Base-by-base conservation (phyloP, 2,888 invertebrate species). In the Rotaria socialis region DNA sequence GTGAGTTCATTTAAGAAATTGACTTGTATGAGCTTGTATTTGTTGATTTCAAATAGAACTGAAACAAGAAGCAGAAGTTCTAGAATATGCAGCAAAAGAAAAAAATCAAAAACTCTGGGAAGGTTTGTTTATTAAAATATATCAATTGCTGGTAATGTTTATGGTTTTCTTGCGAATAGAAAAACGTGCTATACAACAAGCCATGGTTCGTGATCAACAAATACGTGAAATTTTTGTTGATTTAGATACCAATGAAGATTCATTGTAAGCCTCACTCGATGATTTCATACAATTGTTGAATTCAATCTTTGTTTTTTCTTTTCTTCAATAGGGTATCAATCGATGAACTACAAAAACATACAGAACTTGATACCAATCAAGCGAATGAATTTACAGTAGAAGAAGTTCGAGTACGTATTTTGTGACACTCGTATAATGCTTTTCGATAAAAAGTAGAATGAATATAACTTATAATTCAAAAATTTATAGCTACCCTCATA, bases 351-450 rank as follows among this genome's bases (percentile, higher is more conserved):
- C 90, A 94, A 91, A 93, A 93, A 3, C 93, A 94, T 87, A 92
- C 93, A 89, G 94, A 94, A 84, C 95, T 98, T 92, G 98, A 98
- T 92, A 94, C 41, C n/a, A 94, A 98, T 91, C 94, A 94, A 87
- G 94, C 97, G 92, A 97, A 96, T 16, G 93, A 93, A 89, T 95
- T 98, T 27, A 94, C 94, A 87, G 94, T 94, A 47, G 96, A 96
- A 87, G 97, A 98, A 92, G 94, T 95, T 0, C 94, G 91, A 91
- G 92, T 92, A 89, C 84, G 85, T 41, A 52, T 19, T 11, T 85
- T n/a, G 10, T 60, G 50, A 50, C 8, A 50, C 8, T 50, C 8
- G 4, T 35, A 50, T 11, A 50, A 11, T 50, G 10, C 14, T 14
- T 50, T 50, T 50, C 50, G 8, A 11, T 4, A 5, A 50, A 50